A percentile compares a stretch with the other conserved stretches of the same genome.
Conservation (phyloP, 2,113 vertebrate species). For the Tretioscincus oriximinensis region DNA sequence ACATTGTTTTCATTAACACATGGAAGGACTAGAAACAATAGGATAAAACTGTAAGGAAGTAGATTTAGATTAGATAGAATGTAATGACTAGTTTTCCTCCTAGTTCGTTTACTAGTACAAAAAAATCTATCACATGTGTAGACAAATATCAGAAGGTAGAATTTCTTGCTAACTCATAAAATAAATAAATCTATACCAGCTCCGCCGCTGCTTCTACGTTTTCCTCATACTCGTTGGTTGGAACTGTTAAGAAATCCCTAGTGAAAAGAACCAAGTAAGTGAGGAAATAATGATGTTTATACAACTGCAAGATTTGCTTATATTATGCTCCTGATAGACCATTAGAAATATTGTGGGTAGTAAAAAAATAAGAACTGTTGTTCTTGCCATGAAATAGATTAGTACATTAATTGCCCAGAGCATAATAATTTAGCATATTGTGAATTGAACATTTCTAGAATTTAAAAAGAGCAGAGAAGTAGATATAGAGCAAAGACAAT, state of each 20-base stretch:
- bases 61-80: no score
- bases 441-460: background rate
- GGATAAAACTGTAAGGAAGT: no score
- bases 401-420: conserved; percentile 32
- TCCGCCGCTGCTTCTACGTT: background rate
- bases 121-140: background rate
- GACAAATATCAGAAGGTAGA: background rate
- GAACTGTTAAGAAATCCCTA: background rate
- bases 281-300: background rate
- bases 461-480: background rate
- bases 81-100: background rate
- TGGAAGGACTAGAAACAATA: no score
- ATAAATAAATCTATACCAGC: background rate
- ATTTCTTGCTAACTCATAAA: background rate
- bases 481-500: background rate
- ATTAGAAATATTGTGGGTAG: conserved; percentile 25
- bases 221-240: background rate
- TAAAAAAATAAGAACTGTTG: conserved; percentile 12
- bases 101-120: background rate
- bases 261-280: background rate
- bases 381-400: conserved; percentile 32
- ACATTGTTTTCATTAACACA: no score
- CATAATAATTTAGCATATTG: conserved; percentile 32
- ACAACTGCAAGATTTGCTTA: conserved; percentile 27
- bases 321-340: conserved; percentile 17